Base-by-base conservation (phyloP, 2,113 vertebrate genomes). In the Xiphophorus maculatus region DNA sequence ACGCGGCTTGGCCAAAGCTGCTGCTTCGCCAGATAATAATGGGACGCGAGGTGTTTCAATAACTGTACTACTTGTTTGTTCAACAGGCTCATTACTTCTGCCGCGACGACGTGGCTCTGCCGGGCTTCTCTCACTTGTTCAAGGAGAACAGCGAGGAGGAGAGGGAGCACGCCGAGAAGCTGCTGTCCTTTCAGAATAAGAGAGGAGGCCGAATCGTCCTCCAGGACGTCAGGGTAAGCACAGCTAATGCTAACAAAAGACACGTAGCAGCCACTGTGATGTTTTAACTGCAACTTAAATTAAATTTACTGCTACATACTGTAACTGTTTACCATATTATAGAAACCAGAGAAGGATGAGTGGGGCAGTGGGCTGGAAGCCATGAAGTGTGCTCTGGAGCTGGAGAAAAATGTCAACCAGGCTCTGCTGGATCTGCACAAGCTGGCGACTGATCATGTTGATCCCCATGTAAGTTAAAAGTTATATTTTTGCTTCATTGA, bases 341-440 rank as follows among this genome's bases (percentile, higher is more conserved):
- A 30, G 29, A 30, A 30, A 30, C 29, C 29, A 30, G 29, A 30
- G 29, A 30, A 30, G 29, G 29, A 30, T 30, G 29, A 30, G 29
- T 30, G 29, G 29, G 94, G 91, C 0, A 95, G 84, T 3, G 95
- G 94, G 0, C 89, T 96, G 63, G 94, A 95, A 37, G 95, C 96
- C 25, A 92, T 96, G 95, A 92, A 96, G 77, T 85, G 82, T 0
- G 95, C 96, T 44, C 90, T 96, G 87, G 85, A 95, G 86, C 89
- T 97, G 90, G 96, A 97, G 92, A 96, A 95, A 82, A 94, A 74
- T 0, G 94, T 97, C 71, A 97, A 97, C 89, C 92, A 96, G 90
- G 92, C 95, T 44, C 93, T 96, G 72, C 90, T 97, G 83, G 95
- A 96, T 8, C 90, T 97, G 66, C 96, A 96, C 88, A 93, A 89